Percentiles rank a stretch among this genome's conserved stretches.
phyloP scores from a whole-genome alignment of 2,888 invertebrate species.

The Elmis aenea region DNA sequence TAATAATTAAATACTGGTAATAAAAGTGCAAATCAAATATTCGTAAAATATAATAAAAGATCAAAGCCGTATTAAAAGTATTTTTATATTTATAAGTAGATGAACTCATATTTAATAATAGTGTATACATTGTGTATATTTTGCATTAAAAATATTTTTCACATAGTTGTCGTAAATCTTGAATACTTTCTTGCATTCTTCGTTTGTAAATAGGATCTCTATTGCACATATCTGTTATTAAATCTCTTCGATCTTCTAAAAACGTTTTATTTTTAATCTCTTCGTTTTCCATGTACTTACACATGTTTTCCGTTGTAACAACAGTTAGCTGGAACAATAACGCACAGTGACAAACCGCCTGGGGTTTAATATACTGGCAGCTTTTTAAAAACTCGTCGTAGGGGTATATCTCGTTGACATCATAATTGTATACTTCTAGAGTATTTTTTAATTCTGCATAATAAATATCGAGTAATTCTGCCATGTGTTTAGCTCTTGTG shows the following conservation, averaged over 20 bases:
- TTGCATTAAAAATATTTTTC: slow-evolving; percentile 10
- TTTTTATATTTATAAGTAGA: too few species aligned
- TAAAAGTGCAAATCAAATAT: too few species aligned
- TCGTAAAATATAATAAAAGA: too few species aligned
- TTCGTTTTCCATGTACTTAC: slow-evolving; percentile 19
- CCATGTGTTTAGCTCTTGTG: slow-evolving; percentile 20
- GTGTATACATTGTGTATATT: too few species aligned
- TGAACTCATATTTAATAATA: too few species aligned
- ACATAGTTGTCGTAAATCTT: slow-evolving; percentile 21
- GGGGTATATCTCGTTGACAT: slow-evolving; percentile 23
- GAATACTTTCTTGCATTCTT: slow-evolving; percentile 13
- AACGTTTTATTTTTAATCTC: slow-evolving; percentile 18
- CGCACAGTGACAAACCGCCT: slow-evolving; percentile 19
- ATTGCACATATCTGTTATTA: slow-evolving; percentile 17
- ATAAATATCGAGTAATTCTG: slow-evolving; percentile 24
- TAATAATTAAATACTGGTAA: too few species aligned
- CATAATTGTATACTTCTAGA: slow-evolving; percentile 22
- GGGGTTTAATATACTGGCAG: slow-evolving; percentile 24
- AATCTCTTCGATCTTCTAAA: slow-evolving; percentile 21
- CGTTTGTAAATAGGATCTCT: slow-evolving; percentile 15
- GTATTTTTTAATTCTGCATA: slow-evolving; percentile 22
- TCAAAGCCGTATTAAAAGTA: too few species aligned
- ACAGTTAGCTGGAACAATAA: slow-evolving; percentile 18
- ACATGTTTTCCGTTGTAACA: slow-evolving; percentile 21
- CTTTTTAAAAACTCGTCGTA: slow-evolving; percentile 25